Evolutionary conservation across 1,140 invertebrate genomes (phyloP), one percentile per base, ranked within the genome.

Genomic region (Drosophila parabipectinata): DNA sequence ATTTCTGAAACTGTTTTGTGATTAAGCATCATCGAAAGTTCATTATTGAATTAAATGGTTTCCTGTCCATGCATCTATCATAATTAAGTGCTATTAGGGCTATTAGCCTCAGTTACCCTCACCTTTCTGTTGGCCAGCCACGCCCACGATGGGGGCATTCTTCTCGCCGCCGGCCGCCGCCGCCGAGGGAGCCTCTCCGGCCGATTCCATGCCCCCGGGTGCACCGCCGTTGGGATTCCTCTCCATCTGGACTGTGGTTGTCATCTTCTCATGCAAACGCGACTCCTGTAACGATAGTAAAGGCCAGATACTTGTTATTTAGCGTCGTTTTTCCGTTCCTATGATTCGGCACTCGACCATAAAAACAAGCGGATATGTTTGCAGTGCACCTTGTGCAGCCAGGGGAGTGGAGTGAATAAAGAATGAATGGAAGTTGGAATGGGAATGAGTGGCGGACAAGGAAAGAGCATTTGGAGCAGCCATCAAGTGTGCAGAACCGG

Each of bases 181-280:
- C 50, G 57, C 39, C 50, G 54, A 37, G 41, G 52, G n/a, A 52
- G 50, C 53, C 12, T 44, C 56, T 44, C 47, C 69, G 8, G 15
- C 30, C 15, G 37, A 39, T 15, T 60, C 67, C 47, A 52, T 34
- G 2, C 32, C 56, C 21, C 32, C 60, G 0, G 28, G 32, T 18
- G 32, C 52, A 32, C 54, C 54, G n/a, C 64, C 66, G 48, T 77
- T 85, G 18, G 81, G 60, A 55, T 63, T 85, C 66, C 77, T 72
- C 69, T 87, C 74, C 74, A 60, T 34, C 71, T 81, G 77, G 57
- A 54, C 74, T 64, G 68, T 81, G 58, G 82, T 85, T 75, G 78
- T 82, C 82, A 82, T 85, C 62, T 85, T 45, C 52, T 59, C 51
- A 58, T 44, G 63, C 51, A 62, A 37, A 37, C 32, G 39, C 24